These are phyloP conservation scores for Marcusenius ussheri DNA, from an alignment of 2,113 vertebrate species.

Conservation along the genomic window DNA sequence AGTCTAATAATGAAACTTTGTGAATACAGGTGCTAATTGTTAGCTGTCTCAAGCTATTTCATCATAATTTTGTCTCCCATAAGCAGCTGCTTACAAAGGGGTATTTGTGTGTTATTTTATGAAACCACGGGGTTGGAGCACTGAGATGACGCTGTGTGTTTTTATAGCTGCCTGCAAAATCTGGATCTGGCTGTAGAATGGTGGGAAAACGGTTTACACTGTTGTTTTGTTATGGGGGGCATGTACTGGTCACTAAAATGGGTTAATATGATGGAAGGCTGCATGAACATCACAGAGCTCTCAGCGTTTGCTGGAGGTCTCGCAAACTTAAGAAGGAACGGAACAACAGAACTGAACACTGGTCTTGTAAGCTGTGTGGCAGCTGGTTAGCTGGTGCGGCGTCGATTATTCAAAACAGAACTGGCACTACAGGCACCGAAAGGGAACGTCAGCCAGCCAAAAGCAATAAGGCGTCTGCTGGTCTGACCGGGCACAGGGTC, in stretches of 20 bases:
- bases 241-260: neutral
- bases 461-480: neutral
- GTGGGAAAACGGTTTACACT: neutral
- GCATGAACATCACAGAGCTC: neutral
- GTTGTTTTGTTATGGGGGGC: neutral
- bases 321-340: neutral
- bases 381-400: neutral
- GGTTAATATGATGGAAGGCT: neutral
- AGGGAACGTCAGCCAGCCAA: neutral
- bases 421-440: neutral
- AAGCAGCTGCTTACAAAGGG: neutral
- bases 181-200: neutral
- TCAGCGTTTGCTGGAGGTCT: neutral
- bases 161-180: neutral
- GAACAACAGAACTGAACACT: neutral
- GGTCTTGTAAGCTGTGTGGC: neutral
- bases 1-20: neutral
- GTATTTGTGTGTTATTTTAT: neutral
- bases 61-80: neutral
- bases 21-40: neutral
- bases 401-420: neutral
- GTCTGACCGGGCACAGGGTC: neutral
- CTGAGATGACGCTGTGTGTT: neutral
- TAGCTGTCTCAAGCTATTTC: neutral
- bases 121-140: neutral